These are phyloP conservation scores for Mormyrops attenuatus DNA, from an alignment of 2,797 vertebrate species.

Conservation along the genomic window DNA sequence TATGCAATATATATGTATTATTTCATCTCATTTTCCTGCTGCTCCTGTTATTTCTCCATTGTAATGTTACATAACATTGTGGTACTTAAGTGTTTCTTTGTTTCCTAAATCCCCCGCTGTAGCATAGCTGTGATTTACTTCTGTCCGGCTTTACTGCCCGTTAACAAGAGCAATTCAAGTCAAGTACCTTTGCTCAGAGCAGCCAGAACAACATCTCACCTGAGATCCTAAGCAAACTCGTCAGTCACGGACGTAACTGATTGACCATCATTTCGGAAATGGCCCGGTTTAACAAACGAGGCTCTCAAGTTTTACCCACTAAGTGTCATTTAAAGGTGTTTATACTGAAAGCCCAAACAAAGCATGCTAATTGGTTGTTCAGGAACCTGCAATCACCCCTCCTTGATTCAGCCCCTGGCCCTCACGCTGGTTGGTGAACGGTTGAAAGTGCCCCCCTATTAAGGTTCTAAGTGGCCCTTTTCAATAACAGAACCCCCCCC, in stretches of 20 bases:
- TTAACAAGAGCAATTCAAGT: not conserved
- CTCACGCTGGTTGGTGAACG: not conserved
- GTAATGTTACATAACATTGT: not conserved
- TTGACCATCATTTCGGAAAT: not conserved
- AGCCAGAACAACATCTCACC: not conserved
- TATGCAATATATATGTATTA: not conserved
- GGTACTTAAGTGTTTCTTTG: not conserved
- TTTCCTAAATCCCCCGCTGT: not conserved
- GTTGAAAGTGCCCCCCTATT: not conserved
- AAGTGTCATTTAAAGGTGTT: not conserved
- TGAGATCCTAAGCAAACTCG: not conserved
- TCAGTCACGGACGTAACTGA: not conserved
- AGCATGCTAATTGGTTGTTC: not conserved
- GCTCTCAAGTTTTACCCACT: not conserved
- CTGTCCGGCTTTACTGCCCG: not conserved
- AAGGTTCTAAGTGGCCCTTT: not conserved
- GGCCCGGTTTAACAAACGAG: not conserved
- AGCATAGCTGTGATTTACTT: not conserved
- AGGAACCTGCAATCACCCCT: not conserved
- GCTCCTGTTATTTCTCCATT: not conserved
- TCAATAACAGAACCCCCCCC: not conserved
- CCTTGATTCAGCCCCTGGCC: not conserved
- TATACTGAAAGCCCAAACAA: not conserved
- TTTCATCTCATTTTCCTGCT: not conserved
- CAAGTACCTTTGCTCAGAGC: not conserved